Base-by-base conservation (phyloP, 2,797 vertebrate genomes). In the Coracias cyanogaster region DNA sequence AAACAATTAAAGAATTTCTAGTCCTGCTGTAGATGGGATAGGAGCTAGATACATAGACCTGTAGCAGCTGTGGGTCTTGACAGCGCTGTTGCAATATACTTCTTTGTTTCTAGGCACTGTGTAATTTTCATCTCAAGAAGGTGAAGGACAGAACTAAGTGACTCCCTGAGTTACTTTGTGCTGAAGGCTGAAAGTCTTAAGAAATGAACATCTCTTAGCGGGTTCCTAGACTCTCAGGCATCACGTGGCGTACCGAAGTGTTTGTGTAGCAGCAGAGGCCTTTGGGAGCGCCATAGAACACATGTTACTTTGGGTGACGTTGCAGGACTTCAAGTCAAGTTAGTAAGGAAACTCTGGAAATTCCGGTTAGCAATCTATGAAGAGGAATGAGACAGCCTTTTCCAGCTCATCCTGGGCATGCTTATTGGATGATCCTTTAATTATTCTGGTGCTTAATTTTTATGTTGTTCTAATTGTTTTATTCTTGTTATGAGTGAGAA, bases 401-500 rank as follows among this genome's bases (percentile, higher is more conserved):
- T 82, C 37, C 41, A 64, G 37, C 84, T 86, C 26, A 29, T 39
- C 37, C 67, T 79, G 60, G 41, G 16, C 67, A 39, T 1, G 8
- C 33, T 41, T 61, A 60, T 57, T 12, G 5, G 4, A 5, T 33
- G 28, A 58, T 55, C 22, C 12, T 31, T 80, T 72, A 52, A 37
- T 65, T 86, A 51, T 69, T 82, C 35, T 69, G 26, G 29, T 77
- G n/a, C 49, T 41, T 93, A 43, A 78, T 83, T 69, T 77, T 86
- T 58, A 26, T 65, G 33, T 83, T 79, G 55, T 83, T 62, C 43
- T 39, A n/a, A 52, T 24, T 66, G 43, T n/a, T 86, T 79, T 76
- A 55, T 58, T 29, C 61, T 87, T 72, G 22, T 10, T 66, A 37
- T 3, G 29, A 88, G 4, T 41, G 45, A 71, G 55, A 76, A 80